These are phyloP conservation scores for Lydus trimaculatus DNA, from an alignment of 2,888 invertebrate genomes.

Conservation along the genomic window DNA sequence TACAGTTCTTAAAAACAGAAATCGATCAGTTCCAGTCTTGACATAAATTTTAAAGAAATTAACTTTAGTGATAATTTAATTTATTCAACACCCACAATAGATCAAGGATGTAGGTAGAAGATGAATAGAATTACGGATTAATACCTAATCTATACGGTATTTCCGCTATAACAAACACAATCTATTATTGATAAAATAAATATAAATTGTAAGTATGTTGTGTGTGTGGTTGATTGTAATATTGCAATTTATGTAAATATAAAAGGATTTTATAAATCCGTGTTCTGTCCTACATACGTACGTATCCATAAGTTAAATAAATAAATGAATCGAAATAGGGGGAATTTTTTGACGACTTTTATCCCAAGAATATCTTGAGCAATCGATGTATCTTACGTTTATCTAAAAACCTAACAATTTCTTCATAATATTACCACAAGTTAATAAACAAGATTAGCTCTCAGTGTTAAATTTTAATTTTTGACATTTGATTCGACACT, in stretches of 20 bases:
- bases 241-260: background rate
- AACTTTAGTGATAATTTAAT: background rate
- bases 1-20: background rate
- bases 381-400: too few relatives aligned
- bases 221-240: background rate
- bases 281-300: background rate
- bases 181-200: too few relatives aligned
- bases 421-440: too few relatives aligned
- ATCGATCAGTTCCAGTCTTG: constrained; percentile 5
- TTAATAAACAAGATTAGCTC: too few relatives aligned
- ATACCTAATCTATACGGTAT: background rate
- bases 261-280: background rate
- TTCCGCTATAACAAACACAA: background rate
- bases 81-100: background rate
- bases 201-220: background rate
- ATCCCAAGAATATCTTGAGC: too few relatives aligned
- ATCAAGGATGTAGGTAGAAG: background rate
- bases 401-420: too few relatives aligned
- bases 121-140: background rate
- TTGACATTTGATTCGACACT: too few relatives aligned
- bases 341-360: background rate
- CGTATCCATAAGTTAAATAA: background rate
- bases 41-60: background rate
- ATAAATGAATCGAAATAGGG: background rate
- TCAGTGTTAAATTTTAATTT: too few relatives aligned